Conservation (phyloP, 2,797 vertebrate genomes). For the Garrulus glandarius region DNA sequence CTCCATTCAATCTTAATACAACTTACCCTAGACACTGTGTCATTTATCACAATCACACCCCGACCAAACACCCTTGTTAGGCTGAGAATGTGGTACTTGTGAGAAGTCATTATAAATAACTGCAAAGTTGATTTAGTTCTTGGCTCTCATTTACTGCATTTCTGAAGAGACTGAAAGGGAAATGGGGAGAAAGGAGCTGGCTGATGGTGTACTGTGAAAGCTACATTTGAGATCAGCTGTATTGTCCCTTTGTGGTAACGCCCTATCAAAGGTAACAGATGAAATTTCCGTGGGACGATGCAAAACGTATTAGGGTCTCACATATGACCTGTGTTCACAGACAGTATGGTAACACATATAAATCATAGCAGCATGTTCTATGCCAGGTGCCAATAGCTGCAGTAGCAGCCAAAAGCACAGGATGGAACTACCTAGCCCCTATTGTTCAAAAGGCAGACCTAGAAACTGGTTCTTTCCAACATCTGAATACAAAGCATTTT, state of each 20-base stretch:
- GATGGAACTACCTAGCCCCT: not conserved
- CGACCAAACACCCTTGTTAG: not conserved
- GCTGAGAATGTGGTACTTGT: not conserved
- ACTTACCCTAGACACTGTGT: not conserved
- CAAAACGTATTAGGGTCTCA: not conserved
- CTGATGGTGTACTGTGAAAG: not conserved
- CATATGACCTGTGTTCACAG: not conserved
- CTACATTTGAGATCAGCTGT: not conserved
- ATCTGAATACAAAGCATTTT: not conserved
- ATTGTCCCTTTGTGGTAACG: not conserved
- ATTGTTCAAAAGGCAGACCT: not conserved
- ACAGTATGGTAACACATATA: not conserved
- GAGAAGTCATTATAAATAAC: not conserved
- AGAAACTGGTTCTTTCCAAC: not conserved
- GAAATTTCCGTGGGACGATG: not conserved
- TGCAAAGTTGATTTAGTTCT: not conserved
- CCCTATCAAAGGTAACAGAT: not conserved
- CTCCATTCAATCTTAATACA: not conserved
- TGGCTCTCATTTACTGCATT: not conserved
- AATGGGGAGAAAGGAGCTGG: not conserved
- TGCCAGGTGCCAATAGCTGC: not conserved
- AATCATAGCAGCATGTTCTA: not conserved
- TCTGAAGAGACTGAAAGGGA: not conserved
- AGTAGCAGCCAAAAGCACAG: not conserved
- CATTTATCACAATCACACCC: not conserved